phyloP scores from a whole-genome alignment of 2,113 vertebrate genomes.

The Hippoglossus stenolepis region DNA sequence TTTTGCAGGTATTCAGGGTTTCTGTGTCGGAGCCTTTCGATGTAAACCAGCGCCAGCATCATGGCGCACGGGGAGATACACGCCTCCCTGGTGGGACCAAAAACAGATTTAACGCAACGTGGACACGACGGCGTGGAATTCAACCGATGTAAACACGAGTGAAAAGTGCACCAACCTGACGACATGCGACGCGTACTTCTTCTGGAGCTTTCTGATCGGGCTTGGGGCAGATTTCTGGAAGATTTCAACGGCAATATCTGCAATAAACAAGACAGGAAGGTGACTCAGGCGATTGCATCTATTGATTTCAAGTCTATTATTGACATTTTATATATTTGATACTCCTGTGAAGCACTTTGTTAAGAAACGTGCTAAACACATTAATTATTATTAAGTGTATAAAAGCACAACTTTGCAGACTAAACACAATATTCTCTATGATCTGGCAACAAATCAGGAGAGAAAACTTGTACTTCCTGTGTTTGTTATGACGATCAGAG shows the following conservation, averaged over 20 bases:
- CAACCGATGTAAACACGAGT: rapidly evolving
- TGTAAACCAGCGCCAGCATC: slow-evolving; percentile 98
- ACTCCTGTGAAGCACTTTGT: no score
- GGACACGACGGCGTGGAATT: neutral
- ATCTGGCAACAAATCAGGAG: no score
- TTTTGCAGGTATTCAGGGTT: slow-evolving; percentile 98
- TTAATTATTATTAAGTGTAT: no score
- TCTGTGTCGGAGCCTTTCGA: slow-evolving; percentile 95
- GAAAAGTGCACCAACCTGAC: slow-evolving; percentile 85
- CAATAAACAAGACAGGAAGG: neutral
- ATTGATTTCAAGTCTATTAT: no score
- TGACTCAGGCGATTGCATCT: no score
- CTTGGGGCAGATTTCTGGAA: slow-evolving; percentile 98
- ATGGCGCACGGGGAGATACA: slow-evolving; percentile 98
- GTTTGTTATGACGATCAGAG: neutral
- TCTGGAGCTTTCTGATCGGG: slow-evolving; percentile 94
- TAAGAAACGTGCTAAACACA: no score
- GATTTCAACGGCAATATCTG: slow-evolving; percentile 97
- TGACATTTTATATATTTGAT: no score
- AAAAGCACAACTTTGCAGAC: no score
- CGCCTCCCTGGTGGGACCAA: slow-evolving; percentile 86
- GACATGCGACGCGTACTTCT: slow-evolving; percentile 95
- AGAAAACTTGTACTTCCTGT: no score
- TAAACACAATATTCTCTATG: no score
- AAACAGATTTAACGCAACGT: rapidly evolving